Conservation (phyloP, 1,140 invertebrate genomes). For the Drosophila bipectinata region DNA sequence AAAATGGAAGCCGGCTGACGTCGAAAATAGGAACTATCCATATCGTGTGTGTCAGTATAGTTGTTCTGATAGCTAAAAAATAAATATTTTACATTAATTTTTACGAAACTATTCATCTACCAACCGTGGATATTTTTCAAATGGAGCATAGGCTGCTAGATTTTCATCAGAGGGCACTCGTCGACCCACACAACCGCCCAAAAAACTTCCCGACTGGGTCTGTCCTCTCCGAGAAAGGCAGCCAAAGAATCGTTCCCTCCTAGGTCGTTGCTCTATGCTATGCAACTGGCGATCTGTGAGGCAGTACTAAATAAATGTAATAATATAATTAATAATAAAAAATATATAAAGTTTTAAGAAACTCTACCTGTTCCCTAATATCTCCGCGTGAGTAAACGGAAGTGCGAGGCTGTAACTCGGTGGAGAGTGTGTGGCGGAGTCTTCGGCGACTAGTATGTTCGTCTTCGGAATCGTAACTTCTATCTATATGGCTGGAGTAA, state of each 20-base stretch:
- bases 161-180: constrained; percentile 94
- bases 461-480: constrained; percentile 89
- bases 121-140: constrained; percentile 88
- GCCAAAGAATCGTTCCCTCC: constrained; percentile 91
- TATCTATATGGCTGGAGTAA: constrained; percentile 87
- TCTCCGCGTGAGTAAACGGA: constrained; percentile 95
- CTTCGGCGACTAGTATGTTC: constrained; percentile 87
- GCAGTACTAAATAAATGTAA: constrained; percentile 90
- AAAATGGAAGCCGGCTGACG: constrained; percentile 89
- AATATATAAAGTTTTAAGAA: background rate
- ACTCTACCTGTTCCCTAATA: constrained; percentile 87
- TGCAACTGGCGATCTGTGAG: constrained; percentile 95
- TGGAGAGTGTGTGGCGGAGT: constrained; percentile 85
- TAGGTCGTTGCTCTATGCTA: constrained; percentile 91
- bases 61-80: constrained; percentile 66
- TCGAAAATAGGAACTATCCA: constrained; percentile 91
- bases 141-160: constrained; percentile 89
- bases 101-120: background rate
- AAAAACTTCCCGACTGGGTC: constrained; percentile 84
- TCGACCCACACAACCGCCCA: constrained; percentile 93
- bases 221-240: constrained; percentile 88
- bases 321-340: background rate
- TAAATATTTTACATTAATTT: background rate
- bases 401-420: constrained; percentile 85
- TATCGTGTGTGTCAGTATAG: constrained; percentile 85